Conservation (phyloP, 2,797 vertebrate genomes). For the Ibycter americanus region DNA sequence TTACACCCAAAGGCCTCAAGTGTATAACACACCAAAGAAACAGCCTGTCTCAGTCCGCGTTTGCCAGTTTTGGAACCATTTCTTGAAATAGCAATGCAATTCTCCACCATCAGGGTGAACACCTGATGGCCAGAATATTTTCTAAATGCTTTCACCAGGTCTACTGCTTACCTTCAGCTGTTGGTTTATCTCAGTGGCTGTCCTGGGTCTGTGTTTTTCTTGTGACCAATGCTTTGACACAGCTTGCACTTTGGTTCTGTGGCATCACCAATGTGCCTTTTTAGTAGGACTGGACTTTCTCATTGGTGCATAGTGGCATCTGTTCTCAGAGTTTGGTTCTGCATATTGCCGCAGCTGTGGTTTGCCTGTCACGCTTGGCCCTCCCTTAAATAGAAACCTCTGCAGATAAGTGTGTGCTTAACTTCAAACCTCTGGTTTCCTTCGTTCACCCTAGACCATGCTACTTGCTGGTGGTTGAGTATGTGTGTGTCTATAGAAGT, state of each 20-base stretch:
- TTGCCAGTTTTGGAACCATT: not conserved
- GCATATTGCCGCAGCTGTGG: not conserved
- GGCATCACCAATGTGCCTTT: accelerated
- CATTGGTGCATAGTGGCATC: too few species aligned
- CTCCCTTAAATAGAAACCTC: not conserved
- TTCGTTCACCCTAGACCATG: not conserved
- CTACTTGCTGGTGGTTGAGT: not conserved
- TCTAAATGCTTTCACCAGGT: not conserved
- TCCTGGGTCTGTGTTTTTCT: not conserved
- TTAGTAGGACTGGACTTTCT: not conserved
- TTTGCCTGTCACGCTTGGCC: not conserved
- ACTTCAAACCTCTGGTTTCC: not conserved
- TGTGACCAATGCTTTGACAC: not conserved
- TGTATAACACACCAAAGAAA: not conserved
- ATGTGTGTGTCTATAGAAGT: accelerated
- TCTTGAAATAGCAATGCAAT: not conserved
- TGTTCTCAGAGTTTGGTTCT: not conserved
- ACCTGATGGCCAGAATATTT: not conserved
- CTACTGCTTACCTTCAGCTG: not conserved
- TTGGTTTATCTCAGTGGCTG: not conserved
- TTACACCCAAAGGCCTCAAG: not conserved
- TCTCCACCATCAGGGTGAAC: not conserved
- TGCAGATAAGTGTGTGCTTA: not conserved
- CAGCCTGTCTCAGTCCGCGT: accelerated
- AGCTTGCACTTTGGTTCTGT: not conserved